These are phyloP conservation scores for Lophius piscatorius DNA, from an alignment of 2,113 vertebrate species.

Conservation along the genomic window DNA sequence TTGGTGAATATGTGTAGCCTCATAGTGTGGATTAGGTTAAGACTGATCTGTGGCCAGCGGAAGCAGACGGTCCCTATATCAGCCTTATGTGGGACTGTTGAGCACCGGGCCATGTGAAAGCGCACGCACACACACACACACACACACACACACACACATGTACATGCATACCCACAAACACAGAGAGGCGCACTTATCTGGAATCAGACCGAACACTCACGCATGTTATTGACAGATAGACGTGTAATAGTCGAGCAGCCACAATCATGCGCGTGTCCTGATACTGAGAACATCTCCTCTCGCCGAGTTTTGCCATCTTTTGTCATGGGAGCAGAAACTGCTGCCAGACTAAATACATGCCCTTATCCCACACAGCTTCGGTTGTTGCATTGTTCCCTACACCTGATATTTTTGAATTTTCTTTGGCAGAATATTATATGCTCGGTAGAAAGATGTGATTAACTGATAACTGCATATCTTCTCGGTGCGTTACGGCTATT, in stretches of 20 bases:
- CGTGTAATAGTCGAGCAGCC: slow-evolving; percentile 16
- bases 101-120: slow-evolving; percentile 57
- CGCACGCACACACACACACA: slow-evolving; percentile 31
- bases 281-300: slow-evolving; percentile 22
- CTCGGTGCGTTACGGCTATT: slow-evolving; percentile 23
- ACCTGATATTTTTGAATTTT: slow-evolving; percentile 19
- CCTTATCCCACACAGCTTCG: slow-evolving; percentile 15
- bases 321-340: slow-evolving; percentile 20
- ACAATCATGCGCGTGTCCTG: slow-evolving; percentile 25
- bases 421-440: slow-evolving; percentile 20
- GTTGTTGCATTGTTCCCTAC: background rate
- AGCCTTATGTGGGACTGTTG: slow-evolving; percentile 56
- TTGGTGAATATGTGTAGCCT: slow-evolving; percentile 15
- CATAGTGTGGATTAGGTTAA: slow-evolving; percentile 76
- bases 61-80: slow-evolving; percentile 65
- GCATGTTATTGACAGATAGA: slow-evolving; percentile 53
- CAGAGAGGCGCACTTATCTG: slow-evolving; percentile 20
- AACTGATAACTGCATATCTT: slow-evolving; percentile 33
- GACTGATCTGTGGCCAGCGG: slow-evolving; percentile 68
- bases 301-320: slow-evolving; percentile 26
- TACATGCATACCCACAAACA: slow-evolving; percentile 18
- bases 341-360: slow-evolving; percentile 20
- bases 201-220: slow-evolving; percentile 48
- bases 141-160: slow-evolving; percentile 21
- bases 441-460: slow-evolving; percentile 13